Conservation (phyloP, 2,888 invertebrate species). For the Euproctis similis region DNA sequence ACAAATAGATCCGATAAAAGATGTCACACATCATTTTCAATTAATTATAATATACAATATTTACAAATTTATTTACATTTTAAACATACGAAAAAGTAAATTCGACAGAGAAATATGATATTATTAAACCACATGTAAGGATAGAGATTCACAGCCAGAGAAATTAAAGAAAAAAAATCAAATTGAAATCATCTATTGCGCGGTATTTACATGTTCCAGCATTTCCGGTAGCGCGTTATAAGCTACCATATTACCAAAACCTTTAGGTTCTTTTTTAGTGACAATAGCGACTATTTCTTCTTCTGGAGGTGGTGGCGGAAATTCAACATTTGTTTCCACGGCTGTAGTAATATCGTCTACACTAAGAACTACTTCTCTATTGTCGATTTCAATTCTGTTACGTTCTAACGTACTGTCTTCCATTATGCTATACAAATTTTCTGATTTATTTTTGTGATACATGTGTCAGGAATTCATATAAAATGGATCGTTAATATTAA, state of each 20-base stretch:
- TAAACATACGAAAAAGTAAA: constrained; percentile 34
- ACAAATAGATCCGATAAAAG: constrained; percentile 63
- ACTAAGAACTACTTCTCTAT: constrained; percentile 68
- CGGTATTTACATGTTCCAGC: constrained; percentile 63
- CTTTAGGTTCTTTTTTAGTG: constrained; percentile 68
- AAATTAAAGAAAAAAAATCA: constrained; percentile 25
- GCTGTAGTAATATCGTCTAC: constrained; percentile 65
- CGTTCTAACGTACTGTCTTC: constrained; percentile 66
- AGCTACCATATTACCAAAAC: constrained; percentile 70
- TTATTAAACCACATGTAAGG: constrained; percentile 15
- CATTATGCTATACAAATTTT: constrained; percentile 76
- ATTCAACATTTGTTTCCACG: constrained; percentile 46
- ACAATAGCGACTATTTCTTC: constrained; percentile 71
- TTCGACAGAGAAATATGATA: constrained; percentile 35
- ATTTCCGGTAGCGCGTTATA: constrained; percentile 71
- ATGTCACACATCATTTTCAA: constrained; percentile 56
- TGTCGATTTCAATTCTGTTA: constrained; percentile 65
- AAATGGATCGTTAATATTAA: constrained; percentile 78
- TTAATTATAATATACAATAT: constrained; percentile 37
- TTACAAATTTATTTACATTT: constrained; percentile 40
- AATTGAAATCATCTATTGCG: constrained; percentile 34
- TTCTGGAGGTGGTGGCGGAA: constrained; percentile 59
- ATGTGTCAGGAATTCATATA: constrained; percentile 85
- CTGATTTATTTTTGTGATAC: constrained; percentile 72
- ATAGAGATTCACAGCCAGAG: constrained; percentile 44